Evolutionary conservation across 2,888 invertebrate species (phyloP), one percentile per base, ranked within the genome.

Genomic region (Tuberolachnus salignus): DNA sequence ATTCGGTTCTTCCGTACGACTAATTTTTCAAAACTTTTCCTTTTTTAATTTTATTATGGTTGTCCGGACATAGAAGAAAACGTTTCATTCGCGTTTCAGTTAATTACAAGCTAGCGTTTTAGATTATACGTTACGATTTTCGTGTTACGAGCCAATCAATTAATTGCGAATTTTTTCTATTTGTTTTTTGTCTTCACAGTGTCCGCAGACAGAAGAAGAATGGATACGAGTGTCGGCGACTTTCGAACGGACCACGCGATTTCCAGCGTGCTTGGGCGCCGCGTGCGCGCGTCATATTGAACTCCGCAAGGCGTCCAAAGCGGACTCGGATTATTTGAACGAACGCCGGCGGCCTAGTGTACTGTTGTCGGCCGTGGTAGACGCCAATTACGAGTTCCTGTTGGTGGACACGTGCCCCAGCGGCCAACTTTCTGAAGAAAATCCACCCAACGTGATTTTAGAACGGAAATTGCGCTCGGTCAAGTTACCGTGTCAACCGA

Each of bases 221-320:
- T 78, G 78, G 78, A 42, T 69, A 13, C 59, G 51, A 21, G 59
- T 78, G 11, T 78, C 78, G n/a, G 11, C 67, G 49, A 61, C 51
- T n/a, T 78, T 78, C 69, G 78, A 78, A 78, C 67, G 78, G 11
- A 78, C 78, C 11, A 78, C 78, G 26, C n/a, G 78, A 19, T 78
- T 78, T 49, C 78, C 78, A 16, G 69, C 78, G 16, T 78, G 78
- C 26, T 49, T 78, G 16, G 78, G 78, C 19, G 78, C 78, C 23
- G 78, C 78, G 14, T 78, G 78, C 51, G 78, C 67, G 3, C 78
- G 78, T 51, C 78, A 78, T 34, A 78, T 78, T 16, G 78, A 78
- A 69, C 78, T 78, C 16, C 78, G 78, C 0, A 78, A 61, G 13
- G 69, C 57, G 1, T 78, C 78, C 34, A 78, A 78, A 46, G 78